Base-by-base conservation (phyloP, 53 echinoderm and acorn worm genomes). In the Arbacia lixula region DNA sequence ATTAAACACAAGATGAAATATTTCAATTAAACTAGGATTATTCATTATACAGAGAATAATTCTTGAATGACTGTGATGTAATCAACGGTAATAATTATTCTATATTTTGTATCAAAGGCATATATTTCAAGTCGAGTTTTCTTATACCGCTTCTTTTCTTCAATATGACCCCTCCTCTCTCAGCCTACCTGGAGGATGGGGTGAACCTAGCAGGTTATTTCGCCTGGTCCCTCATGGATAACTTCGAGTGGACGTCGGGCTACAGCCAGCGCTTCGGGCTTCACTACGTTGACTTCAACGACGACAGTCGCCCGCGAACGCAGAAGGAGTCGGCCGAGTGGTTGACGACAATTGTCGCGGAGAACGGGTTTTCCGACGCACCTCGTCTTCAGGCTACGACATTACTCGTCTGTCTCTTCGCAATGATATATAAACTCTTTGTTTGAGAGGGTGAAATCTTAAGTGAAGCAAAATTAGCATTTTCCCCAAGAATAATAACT, bases 201-300 rank as follows among this genome's bases (percentile, higher is more conserved):
- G 89, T 81, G 6, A 68, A 93, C 17, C 87, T 95, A 26, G 72
- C 49, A 50, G 95, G 93, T 12, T 95, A 95, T 71, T 93, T 93
- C 55, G 95, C 95, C 36, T 95, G 95, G 95, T 95, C 95, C 6
- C 85, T 93, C 21, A 87, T 95, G 95, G 95, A 95, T 77, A 95
- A 95, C 85, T 93, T 95, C 35, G 95, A 95, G 30, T 95, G 95
- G 95, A 87, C 95, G 1, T 93, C 95, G 21, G 95, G 92, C 30
- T 91, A 91, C 87, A 91, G 55, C 37, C 93, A 95, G 57, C 88
- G 95, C n/a, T 95, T 95, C 72, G 95, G 95, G 6, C 77, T 95
- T 16, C 93, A 95, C 60, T 85, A 95, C 72, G 95, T 95, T 5
- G 91, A 95, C 82, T 95, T 91, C 52, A 67, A 91, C 17, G 90